Conservation (phyloP, 2,888 invertebrate species). For the Tetheella fluctuosa region DNA sequence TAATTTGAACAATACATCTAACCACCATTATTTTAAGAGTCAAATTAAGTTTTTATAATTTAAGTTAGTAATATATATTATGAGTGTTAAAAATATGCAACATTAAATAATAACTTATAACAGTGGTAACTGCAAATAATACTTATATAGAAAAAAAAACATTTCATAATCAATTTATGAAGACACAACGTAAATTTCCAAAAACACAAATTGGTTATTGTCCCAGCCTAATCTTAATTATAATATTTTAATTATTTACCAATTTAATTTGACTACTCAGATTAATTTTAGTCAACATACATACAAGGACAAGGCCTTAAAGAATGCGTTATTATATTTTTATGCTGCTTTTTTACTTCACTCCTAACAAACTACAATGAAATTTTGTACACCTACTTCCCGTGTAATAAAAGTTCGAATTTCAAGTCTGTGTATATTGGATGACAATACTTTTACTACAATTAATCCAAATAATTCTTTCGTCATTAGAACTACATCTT, state of each 20-base stretch:
- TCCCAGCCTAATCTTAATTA: not conserved
- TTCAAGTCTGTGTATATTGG: no score
- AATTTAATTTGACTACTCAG: not conserved
- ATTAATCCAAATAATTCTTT: no score
- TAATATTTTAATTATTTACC: not conserved
- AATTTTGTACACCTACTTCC: not conserved
- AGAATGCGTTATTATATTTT: not conserved
- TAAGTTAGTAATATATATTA: not conserved
- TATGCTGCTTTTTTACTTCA: not conserved
- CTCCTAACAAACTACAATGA: no score
- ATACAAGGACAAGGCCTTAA: not conserved
- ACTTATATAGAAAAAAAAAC: not conserved
- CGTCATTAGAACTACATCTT: no score
- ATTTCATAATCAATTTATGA: not conserved
- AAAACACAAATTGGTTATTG: not conserved
- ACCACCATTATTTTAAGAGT: no score
- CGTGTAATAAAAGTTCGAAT: not conserved
- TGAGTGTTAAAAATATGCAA: not conserved
- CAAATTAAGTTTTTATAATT: no score
- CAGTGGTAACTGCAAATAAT: slow-evolving; percentile 5
- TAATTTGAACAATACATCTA: no score
- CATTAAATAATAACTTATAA: not conserved
- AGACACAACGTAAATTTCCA: not conserved
- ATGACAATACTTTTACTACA: no score
- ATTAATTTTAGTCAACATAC: not conserved